Evolutionary conservation across 2,797 vertebrate species (phyloP).

Genomic region (Rhinophrynus dorsalis): DNA sequence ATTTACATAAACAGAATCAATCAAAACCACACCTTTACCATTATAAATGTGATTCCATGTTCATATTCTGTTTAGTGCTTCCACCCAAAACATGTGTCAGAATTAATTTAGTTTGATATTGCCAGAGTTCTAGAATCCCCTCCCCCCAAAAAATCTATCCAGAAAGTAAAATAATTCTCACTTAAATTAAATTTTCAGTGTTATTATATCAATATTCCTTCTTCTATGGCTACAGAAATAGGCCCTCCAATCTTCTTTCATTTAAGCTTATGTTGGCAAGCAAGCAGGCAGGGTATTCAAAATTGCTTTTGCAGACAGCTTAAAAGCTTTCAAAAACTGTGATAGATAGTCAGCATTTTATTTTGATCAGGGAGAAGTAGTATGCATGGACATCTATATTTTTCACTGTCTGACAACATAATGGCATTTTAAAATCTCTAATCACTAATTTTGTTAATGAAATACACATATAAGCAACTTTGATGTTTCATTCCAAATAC

Average conservation of each 20-base stretch:
- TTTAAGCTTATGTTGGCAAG: constrained; percentile 10
- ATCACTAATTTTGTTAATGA: neutral
- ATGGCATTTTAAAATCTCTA: neutral
- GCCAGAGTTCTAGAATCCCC: too few species aligned
- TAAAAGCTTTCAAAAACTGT: constrained; percentile 29
- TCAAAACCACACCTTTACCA: neutral
- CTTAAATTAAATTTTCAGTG: too few species aligned
- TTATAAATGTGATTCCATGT: neutral
- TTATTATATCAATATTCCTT: neutral
- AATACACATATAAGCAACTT: too few species aligned
- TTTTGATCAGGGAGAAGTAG: constrained; percentile 11
- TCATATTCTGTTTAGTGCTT: neutral
- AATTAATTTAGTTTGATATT: neutral
- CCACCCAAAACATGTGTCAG: neutral
- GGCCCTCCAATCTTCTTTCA: neutral
- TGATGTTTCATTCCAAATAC: too few species aligned
- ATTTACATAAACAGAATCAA: neutral
- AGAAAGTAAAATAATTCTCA: too few species aligned
- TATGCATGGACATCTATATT: neutral
- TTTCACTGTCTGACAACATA: neutral
- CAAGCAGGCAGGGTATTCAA: constrained; percentile 11
- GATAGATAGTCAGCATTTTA: constrained; percentile 26
- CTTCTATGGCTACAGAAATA: neutral
- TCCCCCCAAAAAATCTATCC: too few species aligned
- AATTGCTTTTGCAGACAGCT: constrained; percentile 19